Percentiles rank a stretch among this genome's conserved stretches.
phyloP scores from a whole-genome alignment of 2,888 invertebrate species.

The Eupithecia vulgata region DNA sequence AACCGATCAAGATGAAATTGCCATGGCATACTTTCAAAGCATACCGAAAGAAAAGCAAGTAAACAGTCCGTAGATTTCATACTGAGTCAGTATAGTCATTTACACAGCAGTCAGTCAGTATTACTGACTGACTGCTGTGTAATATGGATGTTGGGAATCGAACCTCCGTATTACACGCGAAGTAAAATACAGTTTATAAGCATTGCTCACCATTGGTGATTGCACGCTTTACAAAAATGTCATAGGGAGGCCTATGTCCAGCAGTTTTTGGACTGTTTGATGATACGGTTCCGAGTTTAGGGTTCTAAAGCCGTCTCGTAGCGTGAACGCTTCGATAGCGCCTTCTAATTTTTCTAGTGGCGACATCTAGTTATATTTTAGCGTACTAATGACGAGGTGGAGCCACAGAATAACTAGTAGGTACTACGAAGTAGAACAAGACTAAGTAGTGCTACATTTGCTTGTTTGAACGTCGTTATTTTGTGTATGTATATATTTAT shows the following conservation, averaged over 20 bases:
- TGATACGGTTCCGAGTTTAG: background rate
- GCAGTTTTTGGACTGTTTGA: constrained; percentile 2
- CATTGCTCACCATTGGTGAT: background rate
- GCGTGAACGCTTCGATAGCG: constrained; percentile 5
- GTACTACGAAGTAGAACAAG: background rate
- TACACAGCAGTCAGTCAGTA: too few relatives aligned
- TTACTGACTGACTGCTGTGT: too few relatives aligned
- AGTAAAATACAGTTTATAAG: too few relatives aligned
- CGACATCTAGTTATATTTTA: constrained; percentile 1
- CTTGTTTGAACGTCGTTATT: background rate
- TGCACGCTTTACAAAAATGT: background rate
- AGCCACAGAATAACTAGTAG: constrained; percentile 1
- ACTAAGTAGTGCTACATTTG: background rate
- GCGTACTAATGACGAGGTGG: background rate
- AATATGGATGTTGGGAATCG: too few relatives aligned
- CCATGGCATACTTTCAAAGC: too few relatives aligned
- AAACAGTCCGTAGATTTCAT: too few relatives aligned
- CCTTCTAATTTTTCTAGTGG: background rate
- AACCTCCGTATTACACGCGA: too few relatives aligned
- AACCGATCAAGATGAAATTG: too few relatives aligned
- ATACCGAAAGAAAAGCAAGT: too few relatives aligned
- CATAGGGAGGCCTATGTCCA: constrained; percentile 4
- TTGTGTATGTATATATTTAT: background rate
- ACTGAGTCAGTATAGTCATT: too few relatives aligned
- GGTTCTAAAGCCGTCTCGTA: background rate